A percentile compares a stretch with the other conserved stretches of the same genome.
Conservation (phyloP, 2,888 invertebrate genomes). For the Philereme vetulata region DNA sequence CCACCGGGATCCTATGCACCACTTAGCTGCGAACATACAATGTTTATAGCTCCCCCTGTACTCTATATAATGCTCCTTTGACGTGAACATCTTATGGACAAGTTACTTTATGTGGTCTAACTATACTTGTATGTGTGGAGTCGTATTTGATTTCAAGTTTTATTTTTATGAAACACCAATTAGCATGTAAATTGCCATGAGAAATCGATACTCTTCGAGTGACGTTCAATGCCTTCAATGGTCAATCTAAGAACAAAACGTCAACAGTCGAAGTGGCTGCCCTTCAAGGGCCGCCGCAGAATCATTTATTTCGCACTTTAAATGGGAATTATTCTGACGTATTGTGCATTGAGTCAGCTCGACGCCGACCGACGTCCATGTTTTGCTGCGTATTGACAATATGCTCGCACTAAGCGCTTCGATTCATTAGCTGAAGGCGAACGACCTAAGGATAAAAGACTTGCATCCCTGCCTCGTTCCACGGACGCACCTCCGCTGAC, state of each 20-base stretch:
- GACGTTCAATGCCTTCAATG: slow-evolving; percentile 44
- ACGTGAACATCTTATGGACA: slow-evolving; percentile 19
- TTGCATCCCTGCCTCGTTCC: slow-evolving; percentile 73
- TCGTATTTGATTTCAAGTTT: slow-evolving; percentile 24
- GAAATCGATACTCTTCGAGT: slow-evolving; percentile 51
- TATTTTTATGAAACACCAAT: slow-evolving; percentile 28
- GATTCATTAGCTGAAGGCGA: slow-evolving; percentile 79
- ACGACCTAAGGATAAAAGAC: slow-evolving; percentile 76
- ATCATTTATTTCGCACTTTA: slow-evolving; percentile 74
- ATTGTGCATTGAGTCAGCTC: slow-evolving; percentile 62
- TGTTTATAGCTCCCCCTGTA: slow-evolving; percentile 52
- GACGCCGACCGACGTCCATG: slow-evolving; percentile 63
- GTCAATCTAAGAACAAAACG: slow-evolving; percentile 50
- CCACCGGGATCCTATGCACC: slow-evolving; percentile 75
- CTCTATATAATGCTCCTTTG: slow-evolving; percentile 38
- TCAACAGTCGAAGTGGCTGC: slow-evolving; percentile 46
- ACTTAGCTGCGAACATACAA: slow-evolving; percentile 70
- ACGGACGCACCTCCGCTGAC: slow-evolving; percentile 71
- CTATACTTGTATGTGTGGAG: slow-evolving; percentile 7
- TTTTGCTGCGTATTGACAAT: slow-evolving; percentile 77
- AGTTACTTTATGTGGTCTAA: slow-evolving; percentile 15
- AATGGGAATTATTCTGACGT: slow-evolving; percentile 73
- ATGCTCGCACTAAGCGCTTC: slow-evolving; percentile 66
- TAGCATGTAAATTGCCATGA: slow-evolving; percentile 45
- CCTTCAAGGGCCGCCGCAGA: slow-evolving; percentile 48